Conservation (phyloP, 2,113 vertebrate species). For the human region GRCh38 chr16:12567001-12567500, state of each 20-base stretch:
- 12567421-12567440: not conserved
- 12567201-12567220: not conserved
- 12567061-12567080: too few species aligned
- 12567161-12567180: not conserved
- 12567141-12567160: too few species aligned
- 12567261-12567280: too few species aligned
- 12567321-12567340: fast-evolving
- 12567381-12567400: not conserved
- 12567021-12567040: too few species aligned
- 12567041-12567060: fast-evolving
- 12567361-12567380: not conserved
- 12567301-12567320: fast-evolving
- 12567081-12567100: too few species aligned
- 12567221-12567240: fast-evolving
- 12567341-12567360: not conserved
- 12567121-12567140: not conserved
- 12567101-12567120: not conserved
- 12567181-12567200: not conserved
- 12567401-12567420: not conserved
- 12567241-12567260: not conserved
- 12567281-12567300: fast-evolving
- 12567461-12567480: not conserved
- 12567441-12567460: fast-evolving
- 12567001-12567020: fast-evolving
- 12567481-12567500: not conserved